Percentiles rank a stretch among this genome's conserved stretches.
Conservation (phyloP, 2,888 invertebrate genomes). For the Drosophila macrospina region DNA sequence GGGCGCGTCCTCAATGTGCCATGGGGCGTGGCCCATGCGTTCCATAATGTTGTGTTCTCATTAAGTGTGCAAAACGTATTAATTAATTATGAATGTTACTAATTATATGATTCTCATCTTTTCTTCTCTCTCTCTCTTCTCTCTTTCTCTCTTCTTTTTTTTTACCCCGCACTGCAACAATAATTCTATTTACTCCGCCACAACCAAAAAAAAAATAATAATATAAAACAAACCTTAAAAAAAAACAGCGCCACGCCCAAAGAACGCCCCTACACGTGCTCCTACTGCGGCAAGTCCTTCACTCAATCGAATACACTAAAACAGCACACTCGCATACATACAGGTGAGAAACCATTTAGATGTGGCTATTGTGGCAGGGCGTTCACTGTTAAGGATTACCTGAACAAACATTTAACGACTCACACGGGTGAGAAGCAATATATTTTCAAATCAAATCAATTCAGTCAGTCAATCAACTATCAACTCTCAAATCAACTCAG, state of each 20-base stretch:
- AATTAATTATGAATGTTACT: slow-evolving; percentile 63
- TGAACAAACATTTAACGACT: slow-evolving; percentile 86
- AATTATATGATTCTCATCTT: slow-evolving; percentile 70
- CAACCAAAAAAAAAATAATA: neutral
- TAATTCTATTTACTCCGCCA: slow-evolving; percentile 30
- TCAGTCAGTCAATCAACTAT: slow-evolving; percentile 69
- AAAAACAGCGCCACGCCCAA: slow-evolving; percentile 84
- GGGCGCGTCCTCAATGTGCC: slow-evolving; percentile 65
- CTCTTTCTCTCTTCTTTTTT: slow-evolving; percentile 44
- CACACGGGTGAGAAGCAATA: slow-evolving; percentile 85
- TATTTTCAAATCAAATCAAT: slow-evolving; percentile 82
- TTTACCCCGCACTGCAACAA: slow-evolving; percentile 55
- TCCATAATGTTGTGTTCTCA: slow-evolving; percentile 53
- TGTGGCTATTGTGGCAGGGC: slow-evolving; percentile 85
- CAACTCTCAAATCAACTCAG: slow-evolving; percentile 55
- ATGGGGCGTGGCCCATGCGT: slow-evolving; percentile 72
- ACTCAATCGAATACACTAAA: slow-evolving; percentile 85
- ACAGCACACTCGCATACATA: slow-evolving; percentile 85
- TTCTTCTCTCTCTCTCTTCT: slow-evolving; percentile 39
- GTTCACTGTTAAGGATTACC: slow-evolving; percentile 85
- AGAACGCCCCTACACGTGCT: slow-evolving; percentile 85
- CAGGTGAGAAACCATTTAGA: slow-evolving; percentile 85
- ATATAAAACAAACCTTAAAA: slow-evolving; percentile 29
- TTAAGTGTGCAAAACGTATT: slow-evolving; percentile 47
- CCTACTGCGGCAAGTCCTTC: slow-evolving; percentile 85